These are phyloP conservation scores for Urechis unicinctus DNA, from an alignment of 2,888 invertebrate genomes.

Conservation along the genomic window DNA sequence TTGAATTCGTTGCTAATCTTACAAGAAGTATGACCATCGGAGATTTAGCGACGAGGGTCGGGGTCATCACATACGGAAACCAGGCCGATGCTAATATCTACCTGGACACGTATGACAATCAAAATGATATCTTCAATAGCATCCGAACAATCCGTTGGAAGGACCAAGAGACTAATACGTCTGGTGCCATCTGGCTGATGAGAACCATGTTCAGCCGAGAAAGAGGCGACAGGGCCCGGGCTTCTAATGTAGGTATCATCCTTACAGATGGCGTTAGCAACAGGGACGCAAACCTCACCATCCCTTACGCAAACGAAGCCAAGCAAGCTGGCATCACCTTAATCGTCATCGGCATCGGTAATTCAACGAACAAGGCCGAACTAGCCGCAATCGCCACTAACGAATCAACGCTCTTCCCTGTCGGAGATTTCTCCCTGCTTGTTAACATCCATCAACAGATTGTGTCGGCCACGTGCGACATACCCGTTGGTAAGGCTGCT, in stretches of 20 bases:
- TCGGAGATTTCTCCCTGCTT: slow-evolving; percentile 25
- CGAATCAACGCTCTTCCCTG: slow-evolving; percentile 28
- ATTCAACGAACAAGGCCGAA: slow-evolving; percentile 9
- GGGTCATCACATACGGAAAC: slow-evolving; percentile 13
- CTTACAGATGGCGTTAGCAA: slow-evolving; percentile 41
- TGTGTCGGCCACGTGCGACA: slow-evolving; percentile 25
- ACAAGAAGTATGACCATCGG: slow-evolving; percentile 11
- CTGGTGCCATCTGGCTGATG: slow-evolving; percentile 18
- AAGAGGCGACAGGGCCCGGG: slow-evolving; percentile 32
- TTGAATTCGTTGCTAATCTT: slow-evolving; percentile 9
- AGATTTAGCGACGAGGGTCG: slow-evolving; percentile 8
- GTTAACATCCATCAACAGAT: slow-evolving; percentile 25
- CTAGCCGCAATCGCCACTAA: slow-evolving; percentile 29
- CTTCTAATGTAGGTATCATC: slow-evolving; percentile 28
- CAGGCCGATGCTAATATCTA: slow-evolving; percentile 12
- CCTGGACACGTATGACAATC: slow-evolving; percentile 8
- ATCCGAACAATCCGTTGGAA: slow-evolving; percentile 10
- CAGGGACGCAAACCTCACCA: slow-evolving; percentile 9
- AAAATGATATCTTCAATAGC: slow-evolving; percentile 2
- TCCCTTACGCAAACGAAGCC: slow-evolving; percentile 17
- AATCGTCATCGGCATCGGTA: slow-evolving; percentile 19
- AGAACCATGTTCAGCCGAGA: slow-evolving; percentile 28
- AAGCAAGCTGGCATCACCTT: slow-evolving; percentile 11
- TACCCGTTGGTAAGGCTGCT: slow-evolving; percentile 18
- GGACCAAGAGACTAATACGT: slow-evolving; percentile 15